Evolutionary conservation across 2,888 invertebrate genomes (phyloP), one percentile per base, ranked within the genome.

Genomic region (Chymomyza amoena): DNA sequence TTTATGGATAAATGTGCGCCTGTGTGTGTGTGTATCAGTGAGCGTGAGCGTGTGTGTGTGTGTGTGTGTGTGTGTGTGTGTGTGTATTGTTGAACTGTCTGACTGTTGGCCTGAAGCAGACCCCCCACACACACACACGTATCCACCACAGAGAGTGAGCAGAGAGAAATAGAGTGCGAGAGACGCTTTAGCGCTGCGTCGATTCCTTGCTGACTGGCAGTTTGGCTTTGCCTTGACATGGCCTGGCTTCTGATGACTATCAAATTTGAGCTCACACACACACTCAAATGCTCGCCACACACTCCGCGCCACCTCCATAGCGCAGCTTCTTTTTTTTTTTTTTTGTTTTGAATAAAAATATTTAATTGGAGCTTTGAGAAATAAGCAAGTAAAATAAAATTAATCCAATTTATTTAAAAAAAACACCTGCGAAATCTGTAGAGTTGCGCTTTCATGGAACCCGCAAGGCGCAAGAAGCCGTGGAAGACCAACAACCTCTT

Each of bases 221-320:
- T 50, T 25, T 51, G 25, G 25, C 52, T 51, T 51, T 54, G 52
- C 45, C 45, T 61, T 61, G 61, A 39, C 45, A 32, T 39, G 36
- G 61, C 50, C 51, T 61, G 45, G 50, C 25, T 59, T 59, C 20
- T 59, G 36, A 60, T 60, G 60, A 60, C 60, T 36, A 60, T 60
- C 60, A 36, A 36, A 60, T 60, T 36, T 15, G 25, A 18, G 32
- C 36, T 32, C 60, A 36, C 60, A 60, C 59, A 36, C 60, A 36
- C 16, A 7, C 20, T 5, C 5, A 54, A 5, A 7, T 2, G 3
- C 16, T 13, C 54, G 6, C n/a, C 18, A 56, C 56, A 56, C 51
- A 51, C 32, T 32, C 32, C 32, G 32, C 32, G 32, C 32, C 32
- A 32, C 9, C 7, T 4, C 0, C 4, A 7, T 32, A 32, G 32